These are phyloP conservation scores for Mus minutoides DNA, from an alignment of 2,797 vertebrate genomes.

Conservation along the genomic window DNA sequence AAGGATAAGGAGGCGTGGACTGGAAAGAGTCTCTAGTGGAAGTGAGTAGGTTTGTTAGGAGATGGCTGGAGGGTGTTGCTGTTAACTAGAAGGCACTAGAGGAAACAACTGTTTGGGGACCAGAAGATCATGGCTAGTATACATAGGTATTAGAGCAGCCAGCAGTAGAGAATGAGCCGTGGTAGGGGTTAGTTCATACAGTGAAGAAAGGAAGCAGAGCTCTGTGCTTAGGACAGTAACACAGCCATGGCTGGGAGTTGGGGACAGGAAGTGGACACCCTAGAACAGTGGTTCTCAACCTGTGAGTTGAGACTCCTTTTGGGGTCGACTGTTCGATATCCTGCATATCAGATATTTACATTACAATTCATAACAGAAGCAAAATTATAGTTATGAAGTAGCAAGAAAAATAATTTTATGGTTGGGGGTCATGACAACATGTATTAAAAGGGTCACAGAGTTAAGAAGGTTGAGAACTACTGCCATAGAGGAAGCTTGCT, in stretches of 20 bases:
- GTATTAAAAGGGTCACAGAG: not conserved
- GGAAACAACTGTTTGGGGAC: not conserved
- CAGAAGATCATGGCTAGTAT: not conserved
- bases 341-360: not conserved
- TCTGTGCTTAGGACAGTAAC: not conserved
- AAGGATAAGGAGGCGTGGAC: not conserved
- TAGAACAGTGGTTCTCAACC: not conserved
- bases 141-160: not conserved
- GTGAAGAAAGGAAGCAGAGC: not conserved
- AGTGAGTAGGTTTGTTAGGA: not conserved
- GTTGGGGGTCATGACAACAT: not conserved
- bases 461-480: not conserved
- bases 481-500: not conserved
- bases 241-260: not conserved
- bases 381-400: not conserved
- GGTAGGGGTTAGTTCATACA: not conserved
- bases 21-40: not conserved
- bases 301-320: not conserved
- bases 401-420: not conserved
- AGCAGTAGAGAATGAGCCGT: not conserved
- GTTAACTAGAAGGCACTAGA: not conserved
- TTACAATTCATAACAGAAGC: not conserved
- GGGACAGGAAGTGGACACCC: not conserved
- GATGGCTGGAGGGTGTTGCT: not conserved
- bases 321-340: not conserved